A percentile compares a stretch with the other conserved stretches of the same genome.
Evolutionary conservation across 1,140 invertebrate species (phyloP).

Genomic region (Heliconius congener): DNA sequence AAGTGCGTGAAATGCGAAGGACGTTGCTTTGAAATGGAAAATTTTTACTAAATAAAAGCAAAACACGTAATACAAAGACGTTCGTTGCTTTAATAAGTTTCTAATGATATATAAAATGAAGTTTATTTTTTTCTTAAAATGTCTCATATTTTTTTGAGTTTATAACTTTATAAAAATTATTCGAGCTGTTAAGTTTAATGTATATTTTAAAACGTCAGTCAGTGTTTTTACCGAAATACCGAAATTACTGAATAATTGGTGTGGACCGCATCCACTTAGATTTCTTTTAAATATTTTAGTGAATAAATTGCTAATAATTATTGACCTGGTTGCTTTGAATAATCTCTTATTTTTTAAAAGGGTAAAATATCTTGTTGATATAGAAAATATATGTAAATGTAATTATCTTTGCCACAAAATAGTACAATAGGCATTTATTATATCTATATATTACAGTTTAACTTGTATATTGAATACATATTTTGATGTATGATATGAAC

Average conservation of each 20-base stretch:
- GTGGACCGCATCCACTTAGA: not conserved
- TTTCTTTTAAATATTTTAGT: not conserved
- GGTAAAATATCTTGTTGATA: not conserved
- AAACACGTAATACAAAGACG: constrained; percentile 11
- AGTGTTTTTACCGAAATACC: not conserved
- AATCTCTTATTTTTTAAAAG: not conserved
- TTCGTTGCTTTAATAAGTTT: not conserved
- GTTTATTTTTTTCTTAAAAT: not conserved
- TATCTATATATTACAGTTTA: no score
- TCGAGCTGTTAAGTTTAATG: not conserved
- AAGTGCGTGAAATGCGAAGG: constrained; percentile 12
- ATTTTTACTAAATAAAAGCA: constrained; percentile 9
- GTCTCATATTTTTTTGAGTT: not conserved
- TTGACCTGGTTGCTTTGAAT: not conserved
- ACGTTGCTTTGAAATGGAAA: not conserved
- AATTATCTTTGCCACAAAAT: no score
- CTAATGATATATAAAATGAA: no score
- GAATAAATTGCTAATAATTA: not conserved
- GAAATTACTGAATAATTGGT: constrained; percentile 1
- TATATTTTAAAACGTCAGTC: not conserved
- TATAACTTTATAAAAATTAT: not conserved
- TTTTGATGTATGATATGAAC: no score
- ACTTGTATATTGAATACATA: no score
- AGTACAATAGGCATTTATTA: no score
- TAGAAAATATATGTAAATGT: not conserved